These are phyloP conservation scores for Mormyrops boulengeri DNA, from an alignment of 2,797 vertebrate genomes.

Conservation along the genomic window DNA sequence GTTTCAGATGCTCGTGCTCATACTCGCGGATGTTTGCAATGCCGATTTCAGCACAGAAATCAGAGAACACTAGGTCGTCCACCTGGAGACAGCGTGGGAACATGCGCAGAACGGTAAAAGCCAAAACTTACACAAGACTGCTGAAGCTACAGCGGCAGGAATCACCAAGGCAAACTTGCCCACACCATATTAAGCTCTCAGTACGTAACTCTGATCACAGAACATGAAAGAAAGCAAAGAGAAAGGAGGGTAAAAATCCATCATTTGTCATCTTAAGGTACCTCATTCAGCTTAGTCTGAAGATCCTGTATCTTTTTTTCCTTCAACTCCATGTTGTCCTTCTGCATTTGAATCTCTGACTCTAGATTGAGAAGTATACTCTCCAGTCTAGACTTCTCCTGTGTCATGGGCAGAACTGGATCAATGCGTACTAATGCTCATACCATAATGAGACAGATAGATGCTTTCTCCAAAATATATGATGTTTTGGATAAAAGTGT, in stretches of 20 bases:
- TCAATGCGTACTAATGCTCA: neutral
- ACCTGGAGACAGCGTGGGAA: constrained; percentile 53
- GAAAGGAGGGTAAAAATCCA: neutral
- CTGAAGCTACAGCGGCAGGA: too few species aligned
- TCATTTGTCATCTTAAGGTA: constrained; percentile 35
- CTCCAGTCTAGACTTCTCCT: constrained; percentile 85
- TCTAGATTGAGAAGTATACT: constrained; percentile 76
- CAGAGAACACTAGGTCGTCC: constrained; percentile 78
- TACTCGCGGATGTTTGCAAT: constrained; percentile 82
- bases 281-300: constrained; percentile 73
- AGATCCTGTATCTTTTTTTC: constrained; percentile 57
- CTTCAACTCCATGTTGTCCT: constrained; percentile 56
- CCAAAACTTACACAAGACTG: neutral
- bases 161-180: neutral
- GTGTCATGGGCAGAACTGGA: constrained; percentile 2
- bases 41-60: constrained; percentile 85
- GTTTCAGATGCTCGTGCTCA: constrained; percentile 73
- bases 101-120: neutral
- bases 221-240: neutral
- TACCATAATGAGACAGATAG: neutral
- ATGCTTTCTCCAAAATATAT: neutral
- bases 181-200: neutral
- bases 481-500: neutral
- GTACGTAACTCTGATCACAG: neutral
- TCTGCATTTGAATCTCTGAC: constrained; percentile 66